Conservation (phyloP, 2,113 vertebrate genomes). For the Accipiter virgatus region DNA sequence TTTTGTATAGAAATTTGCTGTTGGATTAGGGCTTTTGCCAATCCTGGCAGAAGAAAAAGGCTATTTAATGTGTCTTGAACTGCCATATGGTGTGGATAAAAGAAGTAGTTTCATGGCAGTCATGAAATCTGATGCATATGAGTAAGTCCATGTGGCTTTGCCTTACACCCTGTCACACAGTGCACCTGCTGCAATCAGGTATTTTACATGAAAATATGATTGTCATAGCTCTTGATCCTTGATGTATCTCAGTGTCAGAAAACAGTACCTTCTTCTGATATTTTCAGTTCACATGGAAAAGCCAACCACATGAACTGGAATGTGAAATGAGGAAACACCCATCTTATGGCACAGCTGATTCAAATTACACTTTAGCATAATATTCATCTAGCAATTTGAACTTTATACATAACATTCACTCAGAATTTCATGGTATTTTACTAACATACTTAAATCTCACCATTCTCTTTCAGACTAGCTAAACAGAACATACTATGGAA, state of each 20-base stretch:
- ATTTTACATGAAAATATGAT: not conserved
- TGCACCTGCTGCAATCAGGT: slow-evolving; percentile 21
- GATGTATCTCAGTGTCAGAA: not conserved
- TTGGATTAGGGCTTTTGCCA: slow-evolving; percentile 54
- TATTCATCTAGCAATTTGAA: not conserved
- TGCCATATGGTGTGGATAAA: slow-evolving; percentile 51
- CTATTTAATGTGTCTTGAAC: slow-evolving; percentile 52
- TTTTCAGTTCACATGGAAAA: not conserved
- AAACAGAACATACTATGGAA: not conserved
- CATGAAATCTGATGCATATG: not conserved
- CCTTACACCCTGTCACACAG: not conserved
- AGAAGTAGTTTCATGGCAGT: not conserved
- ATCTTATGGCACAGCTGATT: not conserved
- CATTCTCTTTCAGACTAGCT: not conserved
- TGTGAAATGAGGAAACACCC: not conserved
- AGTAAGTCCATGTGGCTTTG: not conserved
- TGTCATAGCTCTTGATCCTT: not conserved
- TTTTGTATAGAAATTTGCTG: slow-evolving; percentile 67
- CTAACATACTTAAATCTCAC: not conserved
- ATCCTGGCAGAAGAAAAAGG: slow-evolving; percentile 38
- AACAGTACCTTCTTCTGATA: not conserved
- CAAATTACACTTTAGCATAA: not conserved
- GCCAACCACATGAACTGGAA: not conserved
- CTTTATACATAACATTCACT: not conserved
- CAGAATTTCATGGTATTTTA: not conserved